phyloP scores from a whole-genome alignment of 2,888 invertebrate species.

The Catocala nupta region DNA sequence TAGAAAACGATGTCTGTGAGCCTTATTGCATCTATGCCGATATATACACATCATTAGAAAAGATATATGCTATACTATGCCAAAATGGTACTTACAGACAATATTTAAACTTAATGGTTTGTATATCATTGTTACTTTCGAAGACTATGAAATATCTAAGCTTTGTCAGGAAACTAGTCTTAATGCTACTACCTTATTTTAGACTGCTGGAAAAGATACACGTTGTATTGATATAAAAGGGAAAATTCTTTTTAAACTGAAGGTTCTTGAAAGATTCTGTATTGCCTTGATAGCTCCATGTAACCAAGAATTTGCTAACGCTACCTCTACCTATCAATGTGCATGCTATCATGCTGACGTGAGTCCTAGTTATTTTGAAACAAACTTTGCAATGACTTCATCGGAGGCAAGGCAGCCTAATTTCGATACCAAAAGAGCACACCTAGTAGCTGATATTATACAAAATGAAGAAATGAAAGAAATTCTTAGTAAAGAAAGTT shows the following conservation, averaged over 20 bases:
- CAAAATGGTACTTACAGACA: conserved; percentile 79
- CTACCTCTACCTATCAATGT: conserved; percentile 51
- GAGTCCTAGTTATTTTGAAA: conserved; percentile 58
- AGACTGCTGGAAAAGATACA: conserved; percentile 77
- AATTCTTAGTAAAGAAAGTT: conserved; percentile 69
- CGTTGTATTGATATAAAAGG: conserved; percentile 76
- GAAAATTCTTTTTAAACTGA: conserved; percentile 79
- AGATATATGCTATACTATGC: conserved; percentile 76
- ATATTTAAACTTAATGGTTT: conserved; percentile 76
- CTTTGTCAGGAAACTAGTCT: not conserved
- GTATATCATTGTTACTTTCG: conserved; percentile 1
- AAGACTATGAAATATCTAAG: not conserved
- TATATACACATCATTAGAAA: conserved; percentile 81
- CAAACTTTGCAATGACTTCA: conserved; percentile 67
- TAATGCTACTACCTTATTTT: conserved; percentile 26
- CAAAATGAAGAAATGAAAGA: conserved; percentile 80
- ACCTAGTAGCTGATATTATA: conserved; percentile 81
- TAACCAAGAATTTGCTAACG: conserved; percentile 58
- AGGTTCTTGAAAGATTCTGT: conserved; percentile 79
- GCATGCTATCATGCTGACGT: conserved; percentile 72
- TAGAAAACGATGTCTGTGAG: conserved; percentile 82
- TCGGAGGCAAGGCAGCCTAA: conserved; percentile 54
- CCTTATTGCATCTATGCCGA: conserved; percentile 82
- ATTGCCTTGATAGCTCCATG: conserved; percentile 79
- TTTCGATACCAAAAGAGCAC: conserved; percentile 73